Evolutionary conservation across 2,888 invertebrate species (phyloP), one percentile per base, ranked within the genome.

Genomic region (Leucophenga maculata): DNA sequence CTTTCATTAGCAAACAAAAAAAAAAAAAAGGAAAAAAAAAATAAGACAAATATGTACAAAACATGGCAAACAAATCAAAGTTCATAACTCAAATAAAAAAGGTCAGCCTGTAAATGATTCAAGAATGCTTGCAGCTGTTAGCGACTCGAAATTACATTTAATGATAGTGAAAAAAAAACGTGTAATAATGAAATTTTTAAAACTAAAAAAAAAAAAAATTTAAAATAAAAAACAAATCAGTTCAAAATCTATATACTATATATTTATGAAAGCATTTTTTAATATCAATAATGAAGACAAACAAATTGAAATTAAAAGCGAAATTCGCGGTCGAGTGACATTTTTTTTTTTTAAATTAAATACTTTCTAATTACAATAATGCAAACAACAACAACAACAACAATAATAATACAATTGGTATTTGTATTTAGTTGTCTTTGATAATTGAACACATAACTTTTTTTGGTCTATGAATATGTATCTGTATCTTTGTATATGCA

Each of bases 281-380:
- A 39, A n/a, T 13, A 50, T 50, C 50, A 8, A 50, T 50, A 50
- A 50, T 50, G 16, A 50, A 50, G 18, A 50, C 16, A 18, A 8
- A 50, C 50, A 50, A 50, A 65, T 59, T 46, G 68, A 70, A 69
- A 74, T 75, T 72, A 76, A 78, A 78, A 78, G 78, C 78, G 78
- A 78, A 78, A 78, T 78, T 72, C 72, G 67, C 46, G 67, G 16
- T 55, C 67, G 46, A 67, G 55, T 57, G 46, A 57, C 55, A 55
- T 46, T 57, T 55, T 44, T 55, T 69, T 64, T 70, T 20, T 46
- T 6, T 11, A 11, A 6, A 39, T 83, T 85, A 85, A 83, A 85
- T 82, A 85, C 83, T 83, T 83, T 83, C 83, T 83, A 83, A 83
- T 83, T 82, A 82, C 79, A 84, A 82, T 80, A 77, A 84, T 76